Evolutionary conservation across 1,140 invertebrate genomes (phyloP).

Genomic region (Chironomus striatipennis): DNA sequence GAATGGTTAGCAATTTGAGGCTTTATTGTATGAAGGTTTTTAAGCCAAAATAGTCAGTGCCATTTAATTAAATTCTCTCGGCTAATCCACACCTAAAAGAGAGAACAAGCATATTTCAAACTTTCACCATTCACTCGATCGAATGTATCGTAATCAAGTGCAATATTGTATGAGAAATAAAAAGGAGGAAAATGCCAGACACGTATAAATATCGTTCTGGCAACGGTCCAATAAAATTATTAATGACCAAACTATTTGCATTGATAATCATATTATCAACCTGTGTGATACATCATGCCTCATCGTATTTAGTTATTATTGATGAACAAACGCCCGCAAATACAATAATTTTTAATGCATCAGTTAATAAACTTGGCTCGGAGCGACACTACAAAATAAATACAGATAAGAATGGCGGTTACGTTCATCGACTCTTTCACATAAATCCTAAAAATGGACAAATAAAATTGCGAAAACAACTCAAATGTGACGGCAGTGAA

Average conservation of each 20-base stretch:
- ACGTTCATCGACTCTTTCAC: slow-evolving; percentile 65
- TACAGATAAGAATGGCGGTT: slow-evolving; percentile 65
- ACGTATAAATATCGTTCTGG: slow-evolving; percentile 18
- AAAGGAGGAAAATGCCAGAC: neutral
- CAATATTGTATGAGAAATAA: neutral
- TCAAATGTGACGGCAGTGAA: slow-evolving; percentile 71
- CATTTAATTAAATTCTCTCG: too few relatives aligned
- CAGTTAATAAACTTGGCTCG: slow-evolving; percentile 64
- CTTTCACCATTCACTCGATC: neutral
- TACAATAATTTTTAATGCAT: slow-evolving; percentile 66
- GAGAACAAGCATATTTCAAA: too few relatives aligned
- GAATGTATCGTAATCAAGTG: neutral
- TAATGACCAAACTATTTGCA: slow-evolving; percentile 14
- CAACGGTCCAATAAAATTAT: slow-evolving; percentile 18
- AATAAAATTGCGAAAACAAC: slow-evolving; percentile 57
- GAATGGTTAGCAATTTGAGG: neutral
- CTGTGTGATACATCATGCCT: neutral
- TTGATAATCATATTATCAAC: slow-evolving; percentile 18
- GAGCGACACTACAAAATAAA: slow-evolving; percentile 67
- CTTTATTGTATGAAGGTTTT: neutral
- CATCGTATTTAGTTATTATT: slow-evolving; percentile 57
- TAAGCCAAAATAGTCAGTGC: too few relatives aligned
- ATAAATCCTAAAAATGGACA: slow-evolving; percentile 65
- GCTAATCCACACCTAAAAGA: too few relatives aligned
- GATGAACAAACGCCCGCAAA: slow-evolving; percentile 57